Evolutionary conservation across 1,140 invertebrate species (phyloP).

Genomic region (Ylistrum balloti): DNA sequence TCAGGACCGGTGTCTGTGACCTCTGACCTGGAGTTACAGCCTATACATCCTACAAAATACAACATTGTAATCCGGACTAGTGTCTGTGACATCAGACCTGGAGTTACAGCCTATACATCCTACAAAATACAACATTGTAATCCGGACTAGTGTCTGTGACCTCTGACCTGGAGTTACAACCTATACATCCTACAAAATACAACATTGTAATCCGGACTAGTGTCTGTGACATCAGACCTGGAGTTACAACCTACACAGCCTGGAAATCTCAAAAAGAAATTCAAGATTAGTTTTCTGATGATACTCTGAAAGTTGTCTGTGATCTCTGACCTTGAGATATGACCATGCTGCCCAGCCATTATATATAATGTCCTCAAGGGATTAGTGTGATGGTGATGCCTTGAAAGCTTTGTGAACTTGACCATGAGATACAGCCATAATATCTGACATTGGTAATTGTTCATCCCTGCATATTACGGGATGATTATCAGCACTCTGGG

Average conservation of each 20-base stretch:
- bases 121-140: background rate
- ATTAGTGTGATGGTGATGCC: background rate
- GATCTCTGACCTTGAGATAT: constrained; percentile 62
- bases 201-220: no score
- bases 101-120: constrained; percentile 72
- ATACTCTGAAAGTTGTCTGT: background rate
- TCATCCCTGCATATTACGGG: no score
- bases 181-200: no score
- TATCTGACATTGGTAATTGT: no score
- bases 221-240: no score
- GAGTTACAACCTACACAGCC: constrained; percentile 58
- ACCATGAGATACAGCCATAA: background rate
- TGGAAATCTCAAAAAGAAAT: constrained; percentile 48
- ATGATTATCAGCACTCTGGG: no score
- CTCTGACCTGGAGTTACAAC: no score
- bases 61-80: background rate
- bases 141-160: no score
- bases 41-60: constrained; percentile 71
- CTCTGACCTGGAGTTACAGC: no score
- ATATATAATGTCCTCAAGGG: background rate
- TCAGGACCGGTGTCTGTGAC: no score
- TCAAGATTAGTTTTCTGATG: no score
- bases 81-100: constrained; percentile 43
- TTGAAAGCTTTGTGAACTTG: background rate
- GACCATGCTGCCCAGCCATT: constrained; percentile 63